Conservation (phyloP, 2,888 invertebrate species). For the Cerastoderma edule region DNA sequence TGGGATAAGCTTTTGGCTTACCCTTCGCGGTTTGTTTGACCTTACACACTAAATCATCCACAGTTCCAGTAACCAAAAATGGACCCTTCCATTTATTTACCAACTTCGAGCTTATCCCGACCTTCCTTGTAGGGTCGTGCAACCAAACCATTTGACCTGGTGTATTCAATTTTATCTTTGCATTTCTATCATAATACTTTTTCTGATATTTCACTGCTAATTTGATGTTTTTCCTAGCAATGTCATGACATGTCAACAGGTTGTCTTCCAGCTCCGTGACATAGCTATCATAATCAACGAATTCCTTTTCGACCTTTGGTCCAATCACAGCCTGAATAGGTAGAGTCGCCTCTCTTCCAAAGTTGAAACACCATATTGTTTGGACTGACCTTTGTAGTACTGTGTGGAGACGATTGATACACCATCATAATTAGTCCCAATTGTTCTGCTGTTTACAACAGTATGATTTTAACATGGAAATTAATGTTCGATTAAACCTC, state of each 20-base stretch:
- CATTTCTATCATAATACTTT: slow-evolving; percentile 35
- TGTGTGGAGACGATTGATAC: slow-evolving; percentile 44
- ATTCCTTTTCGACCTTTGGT: neutral
- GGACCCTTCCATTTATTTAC: slow-evolving; percentile 43
- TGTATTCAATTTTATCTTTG: slow-evolving; percentile 8
- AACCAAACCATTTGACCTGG: slow-evolving; percentile 45
- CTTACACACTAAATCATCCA: slow-evolving; percentile 46
- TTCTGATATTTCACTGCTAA: slow-evolving; percentile 26
- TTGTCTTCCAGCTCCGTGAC: slow-evolving; percentile 26
- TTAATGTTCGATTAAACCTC: slow-evolving; percentile 50
- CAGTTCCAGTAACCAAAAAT: slow-evolving; percentile 32
- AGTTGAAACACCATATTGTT: slow-evolving; percentile 55
- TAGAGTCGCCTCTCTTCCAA: slow-evolving; percentile 37
- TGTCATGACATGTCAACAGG: slow-evolving; percentile 29
- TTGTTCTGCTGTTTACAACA: slow-evolving; percentile 31
- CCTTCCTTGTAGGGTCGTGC: slow-evolving; percentile 38
- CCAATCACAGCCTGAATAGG: slow-evolving; percentile 45
- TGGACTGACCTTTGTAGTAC: slow-evolving; percentile 37
- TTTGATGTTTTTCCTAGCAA: slow-evolving; percentile 18
- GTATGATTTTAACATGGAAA: slow-evolving; percentile 31
- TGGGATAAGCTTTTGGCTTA: slow-evolving; percentile 35
- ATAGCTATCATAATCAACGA: neutral
- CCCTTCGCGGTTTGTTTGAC: slow-evolving; percentile 36
- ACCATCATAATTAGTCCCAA: slow-evolving; percentile 57
- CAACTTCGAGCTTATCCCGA: slow-evolving; percentile 43